These are phyloP conservation scores for Macrophya annulata DNA, from an alignment of 2,888 invertebrate species.

Conservation along the genomic window DNA sequence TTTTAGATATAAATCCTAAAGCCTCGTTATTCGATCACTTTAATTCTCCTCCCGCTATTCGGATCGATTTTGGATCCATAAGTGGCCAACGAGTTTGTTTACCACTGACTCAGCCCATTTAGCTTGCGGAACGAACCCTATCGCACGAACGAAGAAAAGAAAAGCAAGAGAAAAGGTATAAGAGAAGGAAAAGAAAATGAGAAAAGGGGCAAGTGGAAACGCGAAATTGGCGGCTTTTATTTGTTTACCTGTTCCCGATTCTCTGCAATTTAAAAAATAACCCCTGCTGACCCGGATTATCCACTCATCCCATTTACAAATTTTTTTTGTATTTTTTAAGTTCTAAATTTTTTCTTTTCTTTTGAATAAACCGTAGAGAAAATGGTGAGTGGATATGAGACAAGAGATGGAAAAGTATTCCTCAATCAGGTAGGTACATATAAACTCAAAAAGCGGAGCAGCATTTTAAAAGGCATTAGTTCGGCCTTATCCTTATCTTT, in stretches of 20 bases:
- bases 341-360: not conserved
- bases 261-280: conserved; percentile 28
- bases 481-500: conserved; percentile 19
- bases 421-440: not conserved
- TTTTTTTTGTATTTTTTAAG: not conserved
- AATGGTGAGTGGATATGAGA: not conserved
- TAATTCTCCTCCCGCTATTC: conserved; percentile 1
- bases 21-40: not conserved
- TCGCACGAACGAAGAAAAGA: not conserved
- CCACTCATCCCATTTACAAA: not conserved
- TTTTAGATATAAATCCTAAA: not conserved
- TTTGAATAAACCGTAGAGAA: not conserved
- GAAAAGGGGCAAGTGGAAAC: conserved; percentile 16
- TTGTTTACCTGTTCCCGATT: conserved; percentile 28
- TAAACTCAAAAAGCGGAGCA: not conserved
- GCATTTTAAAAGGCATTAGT: conserved; percentile 36
- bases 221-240: conserved; percentile 30
- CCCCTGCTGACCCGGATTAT: not conserved
- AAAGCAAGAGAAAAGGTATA: not conserved
- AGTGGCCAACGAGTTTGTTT: conserved; percentile 47
- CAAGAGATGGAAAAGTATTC: not conserved
- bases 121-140: conserved; percentile 14
- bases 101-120: conserved; percentile 24
- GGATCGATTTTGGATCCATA: conserved; percentile 10
- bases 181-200: not conserved